Evolutionary conservation across 1,140 invertebrate genomes (phyloP).

Genomic region (Ericerus pela): DNA sequence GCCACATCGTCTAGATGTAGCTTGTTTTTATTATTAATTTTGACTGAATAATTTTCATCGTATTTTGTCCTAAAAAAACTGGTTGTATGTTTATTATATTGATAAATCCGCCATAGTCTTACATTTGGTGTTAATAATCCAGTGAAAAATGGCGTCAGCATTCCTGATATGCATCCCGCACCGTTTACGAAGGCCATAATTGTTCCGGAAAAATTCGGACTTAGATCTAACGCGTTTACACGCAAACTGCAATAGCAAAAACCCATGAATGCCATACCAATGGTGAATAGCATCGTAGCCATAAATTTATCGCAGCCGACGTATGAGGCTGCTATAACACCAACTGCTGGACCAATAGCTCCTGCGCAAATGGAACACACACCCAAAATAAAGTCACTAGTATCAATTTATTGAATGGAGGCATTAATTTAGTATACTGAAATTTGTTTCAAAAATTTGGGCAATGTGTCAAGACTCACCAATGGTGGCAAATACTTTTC

Average conservation of each 20-base stretch:
- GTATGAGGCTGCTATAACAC: constrained; percentile 52
- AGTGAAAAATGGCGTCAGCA: constrained; percentile 36
- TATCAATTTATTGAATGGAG: neutral
- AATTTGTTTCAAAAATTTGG: too few species aligned
- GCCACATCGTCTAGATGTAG: too few species aligned
- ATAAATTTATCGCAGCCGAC: constrained; percentile 40
- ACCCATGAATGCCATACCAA: constrained; percentile 51
- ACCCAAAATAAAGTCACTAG: neutral
- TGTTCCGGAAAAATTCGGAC: constrained; percentile 58
- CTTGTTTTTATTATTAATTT: constrained; percentile 27
- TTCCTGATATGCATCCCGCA: constrained; percentile 53
- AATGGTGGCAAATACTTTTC: constrained; percentile 44
- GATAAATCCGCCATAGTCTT: too few species aligned
- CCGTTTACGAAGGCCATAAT: constrained; percentile 67
- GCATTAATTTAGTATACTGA: constrained; percentile 14
- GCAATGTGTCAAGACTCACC: constrained; percentile 37
- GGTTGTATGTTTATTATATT: too few species aligned
- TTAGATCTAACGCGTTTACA: constrained; percentile 62
- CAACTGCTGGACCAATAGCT: constrained; percentile 55
- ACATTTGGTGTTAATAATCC: constrained; percentile 33
- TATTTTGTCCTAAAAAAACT: too few species aligned
- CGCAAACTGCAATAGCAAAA: constrained; percentile 49
- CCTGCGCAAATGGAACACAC: constrained; percentile 33
- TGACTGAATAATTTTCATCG: too few species aligned
- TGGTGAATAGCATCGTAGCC: constrained; percentile 48